phyloP scores from a whole-genome alignment of 2,113 vertebrate genomes.

The Loxodonta africana region DNA sequence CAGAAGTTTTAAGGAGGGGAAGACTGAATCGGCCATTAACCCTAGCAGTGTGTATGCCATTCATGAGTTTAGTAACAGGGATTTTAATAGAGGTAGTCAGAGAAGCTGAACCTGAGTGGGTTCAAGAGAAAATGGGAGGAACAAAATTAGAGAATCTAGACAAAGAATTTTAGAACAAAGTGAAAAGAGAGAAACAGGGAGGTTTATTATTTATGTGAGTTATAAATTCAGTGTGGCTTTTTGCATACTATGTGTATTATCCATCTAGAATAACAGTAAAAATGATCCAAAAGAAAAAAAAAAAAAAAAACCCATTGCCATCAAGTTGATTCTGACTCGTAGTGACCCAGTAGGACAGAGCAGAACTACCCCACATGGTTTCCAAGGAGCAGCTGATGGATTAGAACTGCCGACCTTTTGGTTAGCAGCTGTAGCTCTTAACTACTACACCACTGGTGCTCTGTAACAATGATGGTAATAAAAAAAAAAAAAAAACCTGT shows the following conservation, averaged over 20 bases:
- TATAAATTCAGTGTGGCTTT: not conserved
- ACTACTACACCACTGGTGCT: too few relatives aligned
- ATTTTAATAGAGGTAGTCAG: not conserved
- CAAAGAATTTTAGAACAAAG: not conserved
- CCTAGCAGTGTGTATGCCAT: rapidly evolving
- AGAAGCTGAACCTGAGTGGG: not conserved
- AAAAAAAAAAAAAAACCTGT: too few relatives aligned
- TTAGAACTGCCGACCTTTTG: too few relatives aligned
- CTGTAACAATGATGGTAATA: too few relatives aligned
- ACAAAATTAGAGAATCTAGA: not conserved
- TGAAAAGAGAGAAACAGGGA: not conserved
- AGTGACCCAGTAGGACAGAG: too few relatives aligned
- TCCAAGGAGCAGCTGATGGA: too few relatives aligned
- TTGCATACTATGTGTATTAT: not conserved
- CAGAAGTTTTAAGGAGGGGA: not conserved
- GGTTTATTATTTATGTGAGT: not conserved
- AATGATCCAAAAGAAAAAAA: too few relatives aligned
- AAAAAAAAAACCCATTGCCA: not conserved
- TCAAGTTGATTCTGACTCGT: too few relatives aligned
- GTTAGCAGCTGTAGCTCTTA: too few relatives aligned
- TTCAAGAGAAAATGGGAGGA: not conserved
- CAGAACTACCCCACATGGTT: too few relatives aligned
- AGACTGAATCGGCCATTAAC: not conserved
- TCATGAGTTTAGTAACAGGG: not conserved
- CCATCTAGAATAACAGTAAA: not conserved